phyloP scores from a whole-genome alignment of 2,888 invertebrate genomes.

The Drosophila peninsularis region DNA sequence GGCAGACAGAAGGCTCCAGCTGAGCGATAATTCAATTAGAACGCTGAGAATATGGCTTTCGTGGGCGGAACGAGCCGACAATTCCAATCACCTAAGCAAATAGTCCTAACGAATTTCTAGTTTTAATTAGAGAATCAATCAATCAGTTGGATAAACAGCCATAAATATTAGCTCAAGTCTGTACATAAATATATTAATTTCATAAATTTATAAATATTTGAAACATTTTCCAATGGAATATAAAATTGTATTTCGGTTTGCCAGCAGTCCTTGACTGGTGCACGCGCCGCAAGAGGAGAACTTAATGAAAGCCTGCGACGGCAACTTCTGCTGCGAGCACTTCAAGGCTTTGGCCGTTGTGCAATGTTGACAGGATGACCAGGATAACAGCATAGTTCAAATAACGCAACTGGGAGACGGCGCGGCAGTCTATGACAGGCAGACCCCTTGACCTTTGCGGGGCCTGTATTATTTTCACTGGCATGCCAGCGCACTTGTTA shows the following conservation, averaged over 20 bases:
- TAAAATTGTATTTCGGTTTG: background rate
- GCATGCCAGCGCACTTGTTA: constrained; percentile 33
- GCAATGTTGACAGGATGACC: constrained; percentile 5
- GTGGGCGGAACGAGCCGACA: background rate
- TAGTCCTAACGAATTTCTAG: constrained; percentile 2
- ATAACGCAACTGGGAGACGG: constrained; percentile 3
- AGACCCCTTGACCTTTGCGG: constrained; percentile 41
- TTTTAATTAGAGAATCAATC: constrained; percentile 1
- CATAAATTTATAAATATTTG: too few relatives aligned
- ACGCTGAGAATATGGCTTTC: constrained; percentile 1
- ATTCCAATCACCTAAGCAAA: constrained; percentile 37
- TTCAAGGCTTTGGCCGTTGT: constrained; percentile 2
- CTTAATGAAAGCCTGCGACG: background rate
- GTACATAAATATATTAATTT: too few relatives aligned
- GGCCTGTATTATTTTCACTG: constrained; percentile 50
- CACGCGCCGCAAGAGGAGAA: background rate
- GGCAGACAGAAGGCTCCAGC: constrained; percentile 4
- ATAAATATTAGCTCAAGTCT: background rate
- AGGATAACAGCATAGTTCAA: constrained; percentile 12
- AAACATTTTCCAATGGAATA: background rate
- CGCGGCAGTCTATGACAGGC: constrained; percentile 8
- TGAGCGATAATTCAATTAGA: constrained; percentile 31
- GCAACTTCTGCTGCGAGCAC: background rate
- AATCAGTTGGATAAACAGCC: constrained; percentile 6
- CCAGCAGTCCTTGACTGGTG: background rate